Conservation (phyloP, 2,888 invertebrate species). For the Trissolcus brochymenae region DNA sequence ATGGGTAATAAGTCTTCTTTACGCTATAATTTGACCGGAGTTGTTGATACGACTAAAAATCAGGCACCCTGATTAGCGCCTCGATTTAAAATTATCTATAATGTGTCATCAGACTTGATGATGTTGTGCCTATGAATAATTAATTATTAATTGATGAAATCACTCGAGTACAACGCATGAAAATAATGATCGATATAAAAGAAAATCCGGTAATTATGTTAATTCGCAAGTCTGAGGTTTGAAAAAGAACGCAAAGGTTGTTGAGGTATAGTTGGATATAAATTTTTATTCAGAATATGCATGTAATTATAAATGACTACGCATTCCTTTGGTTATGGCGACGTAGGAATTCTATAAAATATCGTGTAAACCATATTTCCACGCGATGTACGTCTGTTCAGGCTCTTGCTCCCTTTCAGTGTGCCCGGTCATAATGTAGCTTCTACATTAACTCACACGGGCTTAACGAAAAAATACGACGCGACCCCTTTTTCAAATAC, state of each 20-base stretch:
- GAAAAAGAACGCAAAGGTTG: neutral
- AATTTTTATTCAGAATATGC: constrained; percentile 25
- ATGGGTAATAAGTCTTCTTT: no score
- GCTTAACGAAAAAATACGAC: constrained; percentile 31
- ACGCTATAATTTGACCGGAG: no score
- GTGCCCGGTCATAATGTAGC: constrained; percentile 16
- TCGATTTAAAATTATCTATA: no score
- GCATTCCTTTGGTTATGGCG: constrained; percentile 31
- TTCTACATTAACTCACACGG: constrained; percentile 28
- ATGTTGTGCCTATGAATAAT: no score
- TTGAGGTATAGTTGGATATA: neutral
- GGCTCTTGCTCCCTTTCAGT: constrained; percentile 14
- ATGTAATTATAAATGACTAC: constrained; percentile 31
- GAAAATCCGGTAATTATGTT: no score
- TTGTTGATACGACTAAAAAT: no score
- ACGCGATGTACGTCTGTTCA: constrained; percentile 32
- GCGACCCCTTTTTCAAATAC: constrained; percentile 10
- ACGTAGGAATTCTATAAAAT: constrained; percentile 36
- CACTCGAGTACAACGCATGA: no score
- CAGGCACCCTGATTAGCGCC: no score
- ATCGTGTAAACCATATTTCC: constrained; percentile 28
- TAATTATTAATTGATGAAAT: no score
- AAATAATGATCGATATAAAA: no score
- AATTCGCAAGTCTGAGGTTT: neutral
- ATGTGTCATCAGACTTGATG: no score